Conservation (phyloP, 2,888 invertebrate species). For the Limnephilus marmoratus region DNA sequence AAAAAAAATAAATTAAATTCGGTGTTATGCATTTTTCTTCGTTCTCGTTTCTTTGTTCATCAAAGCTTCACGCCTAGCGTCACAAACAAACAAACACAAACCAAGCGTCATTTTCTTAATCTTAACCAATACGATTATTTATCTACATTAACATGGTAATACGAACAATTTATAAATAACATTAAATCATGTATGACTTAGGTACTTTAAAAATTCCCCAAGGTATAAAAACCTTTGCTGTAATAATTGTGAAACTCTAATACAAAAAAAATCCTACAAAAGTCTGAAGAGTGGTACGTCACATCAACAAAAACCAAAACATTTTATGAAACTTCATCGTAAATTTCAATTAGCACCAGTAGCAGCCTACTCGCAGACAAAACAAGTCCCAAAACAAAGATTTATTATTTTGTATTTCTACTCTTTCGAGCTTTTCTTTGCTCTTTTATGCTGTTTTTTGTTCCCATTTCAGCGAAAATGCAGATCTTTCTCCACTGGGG, state of each 20-base stretch:
- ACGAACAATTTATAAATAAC: too few species aligned
- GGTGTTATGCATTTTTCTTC: too few species aligned
- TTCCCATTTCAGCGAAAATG: slow-evolving; percentile 4
- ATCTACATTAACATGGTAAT: too few species aligned
- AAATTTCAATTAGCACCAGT: slow-evolving; percentile 57
- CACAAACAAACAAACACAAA: too few species aligned
- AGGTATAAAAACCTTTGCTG: not conserved
- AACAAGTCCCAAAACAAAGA: slow-evolving; percentile 46
- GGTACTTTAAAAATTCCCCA: not conserved
- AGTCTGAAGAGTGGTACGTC: not conserved
- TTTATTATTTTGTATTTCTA: slow-evolving; percentile 50
- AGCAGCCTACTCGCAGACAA: slow-evolving; percentile 45
- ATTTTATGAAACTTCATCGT: slow-evolving; percentile 33
- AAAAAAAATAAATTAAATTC: too few species aligned
- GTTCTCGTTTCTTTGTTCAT: too few species aligned
- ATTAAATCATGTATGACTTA: not conserved
- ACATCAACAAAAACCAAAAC: not conserved
- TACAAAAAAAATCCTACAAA: not conserved
- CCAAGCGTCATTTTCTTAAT: too few species aligned
- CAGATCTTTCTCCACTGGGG: slow-evolving; percentile 4
- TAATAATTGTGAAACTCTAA: not conserved
- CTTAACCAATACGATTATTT: too few species aligned
- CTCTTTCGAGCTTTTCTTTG: not conserved
- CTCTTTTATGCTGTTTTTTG: not conserved
- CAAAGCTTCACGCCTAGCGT: too few species aligned